Evolutionary conservation across 2,888 invertebrate genomes (phyloP).

Genomic region (Xestia rhomboidea): DNA sequence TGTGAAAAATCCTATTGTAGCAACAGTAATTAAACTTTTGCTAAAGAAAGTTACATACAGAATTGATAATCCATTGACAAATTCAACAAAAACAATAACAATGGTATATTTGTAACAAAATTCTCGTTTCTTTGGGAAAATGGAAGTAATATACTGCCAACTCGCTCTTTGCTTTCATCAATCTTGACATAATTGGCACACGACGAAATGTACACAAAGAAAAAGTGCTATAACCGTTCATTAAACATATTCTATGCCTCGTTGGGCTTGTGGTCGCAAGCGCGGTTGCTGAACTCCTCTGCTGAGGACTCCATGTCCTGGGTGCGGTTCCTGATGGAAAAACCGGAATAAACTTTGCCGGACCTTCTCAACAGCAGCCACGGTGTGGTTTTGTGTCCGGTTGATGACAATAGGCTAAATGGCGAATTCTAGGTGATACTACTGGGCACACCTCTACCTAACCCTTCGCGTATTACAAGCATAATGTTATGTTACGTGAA

Average conservation of each 20-base stretch:
- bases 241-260: not conserved
- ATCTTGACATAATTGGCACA: conserved; percentile 56
- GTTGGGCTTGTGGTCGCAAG: no score
- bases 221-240: conserved; percentile 6
- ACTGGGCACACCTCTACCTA: not conserved
- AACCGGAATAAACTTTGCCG: not conserved
- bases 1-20: conserved; percentile 28
- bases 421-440: not conserved
- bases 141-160: conserved; percentile 43
- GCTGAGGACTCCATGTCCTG: no score
- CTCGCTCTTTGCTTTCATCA: conserved; percentile 51
- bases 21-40: conserved; percentile 27
- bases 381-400: not conserved
- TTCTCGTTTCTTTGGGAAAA: conserved; percentile 52
- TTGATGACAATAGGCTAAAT: not conserved
- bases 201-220: conserved; percentile 20
- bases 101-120: conserved; percentile 62
- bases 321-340: not conserved
- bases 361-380: not conserved
- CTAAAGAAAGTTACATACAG: conserved; percentile 45
- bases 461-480: not conserved
- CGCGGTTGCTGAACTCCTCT: not conserved
- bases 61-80: conserved; percentile 51
- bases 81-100: conserved; percentile 62
- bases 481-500: not conserved